Evolutionary conservation across 2,888 invertebrate species (phyloP), one percentile per base, ranked within the genome.

Genomic region (Epistrophella euchroma): DNA sequence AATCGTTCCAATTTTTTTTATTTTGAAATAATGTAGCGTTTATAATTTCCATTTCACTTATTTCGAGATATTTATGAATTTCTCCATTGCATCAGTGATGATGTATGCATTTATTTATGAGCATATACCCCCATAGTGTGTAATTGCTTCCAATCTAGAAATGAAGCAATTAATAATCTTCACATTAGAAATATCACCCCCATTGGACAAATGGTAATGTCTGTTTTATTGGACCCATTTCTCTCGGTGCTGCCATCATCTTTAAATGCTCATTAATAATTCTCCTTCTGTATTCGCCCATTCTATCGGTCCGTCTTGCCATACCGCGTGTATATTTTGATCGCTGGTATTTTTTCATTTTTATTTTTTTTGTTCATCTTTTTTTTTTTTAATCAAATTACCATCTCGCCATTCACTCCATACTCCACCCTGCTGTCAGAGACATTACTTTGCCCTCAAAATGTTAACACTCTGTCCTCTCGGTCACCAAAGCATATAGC

Each of bases 121-220:
- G 35, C 35, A 60, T 78, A 82, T 78, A 82, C 86, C 86, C 81
- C 58, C 74, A 86, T 86, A 10, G 37, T 22, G 35, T 47, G 74
- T 75, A 86, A 86, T 86, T 86, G 70, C 68, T 77, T 78, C 74
- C 86, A 86, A 86, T 86, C 86, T 86, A 86, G 45, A 68, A 86
- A 86, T 86, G 78, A 86, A 86, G 77, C 86, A 77, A 86, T 86
- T 86, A 86, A 86, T 86, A 77, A 86, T 71, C 32, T 77, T 74
- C 72, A 70, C 77, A 86, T 86, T 77, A 82, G 52, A 74, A 52
- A 68, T 77, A 77, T 82, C 86, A 82, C 73, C 77, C 86, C 78
- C 70, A 82, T 86, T 72, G 47, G 77, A 86, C 82, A 82, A 82
- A 86, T 86, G 74, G 73, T 77, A 66, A 85, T 86, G 73, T 77